Base-by-base conservation (phyloP, 2,113 vertebrate species). In the Sterna hirundo region DNA sequence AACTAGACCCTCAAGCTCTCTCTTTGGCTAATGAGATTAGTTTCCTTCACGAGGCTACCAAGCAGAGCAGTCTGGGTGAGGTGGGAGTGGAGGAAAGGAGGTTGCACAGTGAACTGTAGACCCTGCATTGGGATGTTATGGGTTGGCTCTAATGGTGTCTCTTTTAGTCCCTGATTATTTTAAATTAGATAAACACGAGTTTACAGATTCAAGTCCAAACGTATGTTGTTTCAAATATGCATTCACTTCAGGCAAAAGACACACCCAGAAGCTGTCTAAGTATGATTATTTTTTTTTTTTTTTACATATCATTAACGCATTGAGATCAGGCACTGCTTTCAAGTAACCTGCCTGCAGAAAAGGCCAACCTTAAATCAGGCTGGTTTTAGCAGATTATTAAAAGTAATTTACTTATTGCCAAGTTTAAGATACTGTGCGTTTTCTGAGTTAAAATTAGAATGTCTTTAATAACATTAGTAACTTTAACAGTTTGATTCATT, bases 201-300 rank as follows among this genome's bases (percentile, higher is more conserved):
- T 90, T 96, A 90, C 25, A 72, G 49, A 85, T 80, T 85, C 92
- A 95, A 94, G 91, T 83, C 93, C 55, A 90, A 86, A 81, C 93
- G 16, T 58, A 84, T 2, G 29, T 88, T 95, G 64, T 90, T 93
- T 96, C 85, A 96, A 93, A 93, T 87, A 83, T 57, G 51, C 30
- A 49, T 93, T 96, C 40, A 87, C 91, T 95, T 93, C 72, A 95
- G 93, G 89, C 84, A 81, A 90, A 93, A 85, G 94, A 62, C 94
- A 94, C 84, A 90, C 92, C 84, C 76, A 96, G 78, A 94, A 96
- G 75, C 36, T 77, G 61, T 75, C 30, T 84, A 77, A 85, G 46
- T 92, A 47, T 78, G 51, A 62, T 66, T 44, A 65, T 76, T 58
- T 54, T 75, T 55, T 52, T 42, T 76, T 60, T 91, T 93, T 76